Conservation (phyloP, 1,140 invertebrate genomes). For the Helicoverpa zea region DNA sequence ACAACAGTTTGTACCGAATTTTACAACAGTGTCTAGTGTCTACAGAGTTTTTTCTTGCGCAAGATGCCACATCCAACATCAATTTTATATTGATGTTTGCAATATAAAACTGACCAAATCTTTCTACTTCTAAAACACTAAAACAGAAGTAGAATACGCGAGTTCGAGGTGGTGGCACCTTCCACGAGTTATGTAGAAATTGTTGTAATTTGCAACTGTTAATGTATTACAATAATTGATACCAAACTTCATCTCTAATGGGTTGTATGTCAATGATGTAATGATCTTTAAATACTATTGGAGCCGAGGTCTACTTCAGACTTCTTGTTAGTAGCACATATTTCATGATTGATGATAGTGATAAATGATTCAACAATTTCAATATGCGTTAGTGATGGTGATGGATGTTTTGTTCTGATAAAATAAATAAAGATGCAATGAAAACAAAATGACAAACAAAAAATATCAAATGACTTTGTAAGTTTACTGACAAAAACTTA, state of each 20-base stretch:
- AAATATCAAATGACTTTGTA: background rate
- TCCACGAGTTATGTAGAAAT: slow-evolving; percentile 30
- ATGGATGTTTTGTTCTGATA: background rate
- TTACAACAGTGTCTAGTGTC: slow-evolving; percentile 48
- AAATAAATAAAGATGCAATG: slow-evolving; percentile 6
- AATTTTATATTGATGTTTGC: background rate
- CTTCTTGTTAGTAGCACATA: slow-evolving; percentile 2
- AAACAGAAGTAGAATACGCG: slow-evolving; percentile 1
- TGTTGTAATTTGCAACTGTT: slow-evolving; percentile 48
- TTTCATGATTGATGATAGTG: slow-evolving; percentile 1
- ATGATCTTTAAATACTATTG: background rate
- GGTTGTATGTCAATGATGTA: background rate
- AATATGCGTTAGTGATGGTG: background rate
- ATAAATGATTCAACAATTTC: background rate
- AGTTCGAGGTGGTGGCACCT: slow-evolving; percentile 26
- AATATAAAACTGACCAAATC: slow-evolving; percentile 11
- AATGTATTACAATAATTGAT: slow-evolving; percentile 25
- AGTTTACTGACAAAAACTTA: background rate
- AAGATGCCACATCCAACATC: slow-evolving; percentile 32
- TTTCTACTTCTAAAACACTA: slow-evolving; percentile 9
- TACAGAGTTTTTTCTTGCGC: slow-evolving; percentile 16
- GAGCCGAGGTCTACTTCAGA: slow-evolving; percentile 16
- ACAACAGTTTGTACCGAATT: slow-evolving; percentile 47
- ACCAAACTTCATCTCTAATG: slow-evolving; percentile 5
- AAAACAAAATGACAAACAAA: slow-evolving; percentile 36